Conservation (phyloP, 2,797 vertebrate species). For the Sciaenops ocellatus region DNA sequence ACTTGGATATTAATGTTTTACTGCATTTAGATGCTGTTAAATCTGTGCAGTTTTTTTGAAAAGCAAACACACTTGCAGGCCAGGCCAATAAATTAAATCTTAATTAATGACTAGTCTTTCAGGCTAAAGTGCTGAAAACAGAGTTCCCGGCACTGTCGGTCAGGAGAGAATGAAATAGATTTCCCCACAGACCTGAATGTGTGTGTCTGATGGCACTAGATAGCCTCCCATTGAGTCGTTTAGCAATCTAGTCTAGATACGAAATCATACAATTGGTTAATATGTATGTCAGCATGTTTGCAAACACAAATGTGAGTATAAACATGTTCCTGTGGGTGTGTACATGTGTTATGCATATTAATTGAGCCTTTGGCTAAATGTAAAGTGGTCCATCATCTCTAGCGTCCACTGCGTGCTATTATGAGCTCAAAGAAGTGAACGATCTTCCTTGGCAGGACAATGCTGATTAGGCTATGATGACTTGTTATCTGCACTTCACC, state of each 20-base stretch:
- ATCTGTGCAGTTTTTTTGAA: constrained; percentile 24
- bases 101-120: constrained; percentile 37
- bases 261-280: constrained; percentile 14
- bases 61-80: not conserved
- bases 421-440: constrained; percentile 82
- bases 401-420: constrained; percentile 12
- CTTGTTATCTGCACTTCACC: constrained; percentile 84
- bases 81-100: constrained; percentile 25
- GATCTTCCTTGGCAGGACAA: constrained; percentile 79
- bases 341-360: constrained; percentile 6
- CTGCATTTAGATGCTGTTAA: constrained; percentile 21
- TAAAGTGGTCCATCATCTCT: constrained; percentile 44
- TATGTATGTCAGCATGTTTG: constrained; percentile 22
- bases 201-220: constrained; percentile 16
- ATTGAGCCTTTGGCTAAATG: constrained; percentile 23
- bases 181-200: constrained; percentile 9
- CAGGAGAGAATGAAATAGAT: constrained; percentile 22
- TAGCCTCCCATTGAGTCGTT: constrained; percentile 20
- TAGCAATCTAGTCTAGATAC: constrained; percentile 11
- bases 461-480: constrained; percentile 85
- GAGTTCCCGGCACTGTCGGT: constrained; percentile 12
- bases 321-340: constrained; percentile 3
- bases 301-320: constrained; percentile 1
- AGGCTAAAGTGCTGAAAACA: constrained; percentile 19
- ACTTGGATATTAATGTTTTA: constrained; percentile 34